Evolutionary conservation across 1,140 invertebrate genomes (phyloP).

Genomic region (Diabrotica virgifera): DNA sequence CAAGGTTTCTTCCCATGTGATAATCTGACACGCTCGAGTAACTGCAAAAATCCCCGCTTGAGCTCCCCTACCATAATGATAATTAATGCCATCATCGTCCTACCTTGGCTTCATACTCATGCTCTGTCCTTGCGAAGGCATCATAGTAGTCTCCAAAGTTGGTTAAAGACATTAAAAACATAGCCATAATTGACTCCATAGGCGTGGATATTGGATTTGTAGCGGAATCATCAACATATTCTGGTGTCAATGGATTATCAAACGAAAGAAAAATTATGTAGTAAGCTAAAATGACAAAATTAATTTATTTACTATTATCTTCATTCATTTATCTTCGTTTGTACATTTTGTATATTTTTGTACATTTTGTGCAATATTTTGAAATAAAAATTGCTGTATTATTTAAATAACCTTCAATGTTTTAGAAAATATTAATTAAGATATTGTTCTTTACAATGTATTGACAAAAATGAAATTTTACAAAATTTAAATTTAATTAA

Average conservation of each 20-base stretch:
- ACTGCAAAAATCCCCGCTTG: no score
- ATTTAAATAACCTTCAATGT: no score
- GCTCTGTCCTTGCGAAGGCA: conserved; percentile 82
- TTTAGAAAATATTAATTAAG: no score
- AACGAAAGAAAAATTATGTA: conserved; percentile 90
- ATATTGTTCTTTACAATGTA: no score
- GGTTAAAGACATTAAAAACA: conserved; percentile 97
- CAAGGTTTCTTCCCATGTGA: no score
- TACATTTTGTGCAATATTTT: no score
- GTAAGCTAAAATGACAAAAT: conserved; percentile 64
- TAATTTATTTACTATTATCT: background rate
- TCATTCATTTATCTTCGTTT: no score
- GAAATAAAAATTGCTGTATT: no score
- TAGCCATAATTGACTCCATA: conserved; percentile 90
- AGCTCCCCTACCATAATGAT: no score
- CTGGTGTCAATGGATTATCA: conserved; percentile 70
- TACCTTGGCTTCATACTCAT: conserved; percentile 87
- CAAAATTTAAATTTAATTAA: no score
- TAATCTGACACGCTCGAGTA: no score
- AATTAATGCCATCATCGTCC: background rate
- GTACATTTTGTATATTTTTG: background rate
- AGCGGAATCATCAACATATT: conserved; percentile 66
- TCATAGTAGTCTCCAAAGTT: conserved; percentile 94
- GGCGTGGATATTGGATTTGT: conserved; percentile 85
- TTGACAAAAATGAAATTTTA: no score